Evolutionary conservation across 1,140 invertebrate genomes (phyloP), one percentile per base, ranked within the genome.

Genomic region (Pristionchus pacificus): DNA sequence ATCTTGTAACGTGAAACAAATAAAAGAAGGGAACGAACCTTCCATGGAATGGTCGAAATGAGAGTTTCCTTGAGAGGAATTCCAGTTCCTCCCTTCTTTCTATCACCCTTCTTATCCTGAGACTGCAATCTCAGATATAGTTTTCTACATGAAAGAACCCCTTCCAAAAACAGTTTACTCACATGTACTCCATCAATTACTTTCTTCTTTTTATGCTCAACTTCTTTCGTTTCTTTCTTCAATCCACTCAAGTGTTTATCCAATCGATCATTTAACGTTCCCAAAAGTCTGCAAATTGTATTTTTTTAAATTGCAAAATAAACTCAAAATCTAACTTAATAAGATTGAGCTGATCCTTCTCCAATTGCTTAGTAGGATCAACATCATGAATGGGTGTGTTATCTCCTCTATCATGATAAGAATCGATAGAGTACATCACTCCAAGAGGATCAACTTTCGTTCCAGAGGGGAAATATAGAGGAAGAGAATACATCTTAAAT

Each of bases 311-410:
- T 68, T 69, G n/a, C 68, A 55, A 13, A n/a, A 31, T 13, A 55
- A 38, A 24, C 58, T 49, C 25, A 67, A 27, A 19, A 28, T 19
- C 25, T 67, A 60, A 69, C 27, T 57, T 49, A 27, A 73, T 73
- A n/a, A 73, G 61, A n/a, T 49, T 14, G 6, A 30, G 30, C 31
- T 73, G 71, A 24, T 73, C 62, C 33, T 73, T 32, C 49, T 73
- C 71, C 25, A 73, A 24, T 14, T 6, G 32, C n/a, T 31, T 60
- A 15, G 28, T 25, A 10, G 71, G 71, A 64, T 68, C 71, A 19
- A 69, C 2, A 30, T 55, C 25, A 3, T 68, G 6, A 65, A 63
- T 19, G 19, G 38, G 19, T 49, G 38, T 19, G 19, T 6, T 19
- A 49, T 49, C 38, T 49, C 38, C 38, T 10, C 19, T 49, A 49